Conservation (phyloP, 2,797 vertebrate genomes). For the Syndactyla subalaris region DNA sequence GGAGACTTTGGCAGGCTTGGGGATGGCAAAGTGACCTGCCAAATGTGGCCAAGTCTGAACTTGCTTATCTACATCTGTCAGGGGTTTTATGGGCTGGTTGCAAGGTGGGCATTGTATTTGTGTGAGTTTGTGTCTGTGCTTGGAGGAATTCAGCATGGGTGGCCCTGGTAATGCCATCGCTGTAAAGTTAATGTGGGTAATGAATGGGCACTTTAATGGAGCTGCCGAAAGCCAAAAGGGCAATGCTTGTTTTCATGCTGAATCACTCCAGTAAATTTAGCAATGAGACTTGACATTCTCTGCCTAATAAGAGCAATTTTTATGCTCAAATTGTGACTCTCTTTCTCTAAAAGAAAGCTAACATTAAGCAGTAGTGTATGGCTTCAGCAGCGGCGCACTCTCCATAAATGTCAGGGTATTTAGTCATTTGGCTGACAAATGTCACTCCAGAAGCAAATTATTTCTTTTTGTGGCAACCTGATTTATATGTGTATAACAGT, state of each 20-base stretch:
- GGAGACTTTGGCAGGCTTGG: neutral
- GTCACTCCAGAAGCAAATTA: conserved; percentile 13
- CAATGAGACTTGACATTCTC: conserved; percentile 68
- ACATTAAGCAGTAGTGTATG: neutral
- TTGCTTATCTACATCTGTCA: accelerated
- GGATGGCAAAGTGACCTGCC: neutral
- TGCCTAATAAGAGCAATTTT: conserved; percentile 68
- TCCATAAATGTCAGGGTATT: conserved; percentile 43
- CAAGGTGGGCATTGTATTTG: accelerated
- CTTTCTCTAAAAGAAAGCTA: conserved; percentile 48
- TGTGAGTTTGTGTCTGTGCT: neutral
- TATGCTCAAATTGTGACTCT: conserved; percentile 66
- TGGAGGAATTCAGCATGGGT: neutral
- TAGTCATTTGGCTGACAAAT: conserved; percentile 37
- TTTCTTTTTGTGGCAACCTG: neutral
- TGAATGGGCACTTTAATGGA: neutral
- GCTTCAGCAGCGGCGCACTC: neutral
- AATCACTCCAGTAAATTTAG: conserved; percentile 72
- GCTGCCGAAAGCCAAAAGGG: conserved; percentile 15
- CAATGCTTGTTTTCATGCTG: conserved; percentile 57
- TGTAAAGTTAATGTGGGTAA: neutral
- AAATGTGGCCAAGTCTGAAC: accelerated
- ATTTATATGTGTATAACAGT: neutral
- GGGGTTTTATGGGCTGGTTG: neutral
- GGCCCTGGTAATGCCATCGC: accelerated